These are phyloP conservation scores for Deilephila porcellus DNA, from an alignment of 2,888 invertebrate species.

Conservation along the genomic window DNA sequence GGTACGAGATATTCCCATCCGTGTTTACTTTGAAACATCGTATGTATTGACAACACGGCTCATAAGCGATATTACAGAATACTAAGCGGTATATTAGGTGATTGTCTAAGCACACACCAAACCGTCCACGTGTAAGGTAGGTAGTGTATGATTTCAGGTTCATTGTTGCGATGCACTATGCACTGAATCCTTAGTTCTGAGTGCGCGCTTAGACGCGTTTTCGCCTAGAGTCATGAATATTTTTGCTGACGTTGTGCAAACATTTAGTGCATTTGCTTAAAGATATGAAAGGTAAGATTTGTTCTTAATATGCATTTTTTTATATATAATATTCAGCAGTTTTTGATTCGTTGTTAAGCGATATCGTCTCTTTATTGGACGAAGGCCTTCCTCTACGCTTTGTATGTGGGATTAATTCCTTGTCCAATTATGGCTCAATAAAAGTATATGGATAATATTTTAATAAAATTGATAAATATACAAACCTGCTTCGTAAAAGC, in stretches of 20 bases:
- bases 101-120: not conserved
- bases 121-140: slow-evolving; percentile 1
- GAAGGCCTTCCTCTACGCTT: no score
- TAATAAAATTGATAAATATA: no score
- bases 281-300: not conserved
- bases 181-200: not conserved
- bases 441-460: no score
- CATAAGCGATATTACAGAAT: not conserved
- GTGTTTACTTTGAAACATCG: not conserved
- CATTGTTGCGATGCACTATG: not conserved
- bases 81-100: not conserved
- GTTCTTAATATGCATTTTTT: not conserved
- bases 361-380: no score
- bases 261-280: not conserved
- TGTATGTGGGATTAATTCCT: no score
- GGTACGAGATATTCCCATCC: not conserved
- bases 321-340: not conserved
- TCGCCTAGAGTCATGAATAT: not conserved
- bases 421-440: no score
- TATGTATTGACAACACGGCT: not conserved
- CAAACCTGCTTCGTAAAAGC: no score
- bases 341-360: no score
- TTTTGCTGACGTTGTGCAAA: not conserved
- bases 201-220: not conserved
- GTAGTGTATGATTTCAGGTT: slow-evolving; percentile 15